Evolutionary conservation across 23 tunicate species (phyloP), one percentile per base, ranked within the genome.

Genomic region (Trididemnum nubilum): DNA sequence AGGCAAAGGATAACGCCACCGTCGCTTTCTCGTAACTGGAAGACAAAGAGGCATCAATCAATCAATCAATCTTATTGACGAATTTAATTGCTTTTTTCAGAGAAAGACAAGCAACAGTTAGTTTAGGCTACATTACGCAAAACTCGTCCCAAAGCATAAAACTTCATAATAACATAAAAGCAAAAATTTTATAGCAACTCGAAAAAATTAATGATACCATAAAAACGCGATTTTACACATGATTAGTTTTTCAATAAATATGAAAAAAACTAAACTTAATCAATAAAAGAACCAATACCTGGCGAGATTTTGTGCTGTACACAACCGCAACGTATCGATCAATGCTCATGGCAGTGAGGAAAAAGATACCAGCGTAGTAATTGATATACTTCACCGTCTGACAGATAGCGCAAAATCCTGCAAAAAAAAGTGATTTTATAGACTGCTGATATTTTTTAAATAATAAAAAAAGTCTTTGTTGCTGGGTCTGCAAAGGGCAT

Each of bases 321-420:
- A 88, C 93, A 22, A 93, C 98, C 0, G 98, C 98, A 34, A 93
- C 67, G 70, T 93, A 93, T 34, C 98, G 83, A 65, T 93, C 98
- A 1, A 93, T 84, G 36, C 98, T 93, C 98, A 93, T 93, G 33
- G 98, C 98, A 1, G 89, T 88, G 22, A 93, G 83, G 54, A 93
- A 93, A 52, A 93, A 93, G 12, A 93, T 84, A 2, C 98, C 90
- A 51, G 98, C 98, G 34, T 85, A 81, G 52, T 93, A 93, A 65
- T 87, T 93, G 39, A 93, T 18, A 22, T 70, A 76, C 70, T 93
- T 85, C 0, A 88, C 33, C 28, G 87, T 79, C 24, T 82, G 87
- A 30, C 90, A 87, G 12, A 88, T 31, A 0, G 66, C 37, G 83
- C 98, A 93, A 22, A 80, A 32, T 26, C 50, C 98, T 93, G 89